A percentile compares a stretch with the other conserved stretches of the same genome.
phyloP scores from a whole-genome alignment of 2,113 vertebrate genomes.

The Cyprinodon tularosa region DNA sequence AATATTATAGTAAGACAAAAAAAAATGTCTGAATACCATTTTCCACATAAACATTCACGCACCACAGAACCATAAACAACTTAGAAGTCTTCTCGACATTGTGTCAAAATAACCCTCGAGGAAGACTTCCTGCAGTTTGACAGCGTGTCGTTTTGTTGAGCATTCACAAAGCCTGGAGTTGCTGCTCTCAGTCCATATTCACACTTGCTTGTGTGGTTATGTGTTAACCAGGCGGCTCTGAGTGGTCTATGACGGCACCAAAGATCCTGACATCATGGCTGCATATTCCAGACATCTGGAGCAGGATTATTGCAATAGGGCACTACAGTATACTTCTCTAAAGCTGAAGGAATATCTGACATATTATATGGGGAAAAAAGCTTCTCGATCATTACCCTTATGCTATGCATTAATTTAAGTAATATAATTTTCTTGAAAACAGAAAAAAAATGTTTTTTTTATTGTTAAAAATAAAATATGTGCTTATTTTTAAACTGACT shows the following conservation, averaged over 20 bases:
- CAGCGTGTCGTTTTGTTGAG: not conserved
- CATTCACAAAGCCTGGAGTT: not conserved
- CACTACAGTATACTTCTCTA: not conserved
- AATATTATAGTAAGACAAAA: not conserved
- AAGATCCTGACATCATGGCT: not conserved
- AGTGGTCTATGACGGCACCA: not conserved
- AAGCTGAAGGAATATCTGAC: not conserved
- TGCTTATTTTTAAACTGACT: not conserved
- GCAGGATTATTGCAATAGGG: not conserved
- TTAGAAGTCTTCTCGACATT: not conserved
- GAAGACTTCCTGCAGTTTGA: slow-evolving; percentile 9
- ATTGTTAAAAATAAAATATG: not conserved
- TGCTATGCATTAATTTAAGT: not conserved
- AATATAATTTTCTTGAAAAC: not conserved
- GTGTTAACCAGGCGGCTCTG: not conserved
- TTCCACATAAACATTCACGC: not conserved
- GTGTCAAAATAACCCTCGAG: not conserved
- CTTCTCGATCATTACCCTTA: not conserved
- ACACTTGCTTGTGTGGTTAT: not conserved
- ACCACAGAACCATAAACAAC: not conserved
- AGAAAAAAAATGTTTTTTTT: not conserved
- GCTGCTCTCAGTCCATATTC: not conserved
- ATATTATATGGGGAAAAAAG: not conserved
- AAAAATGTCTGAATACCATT: not conserved
- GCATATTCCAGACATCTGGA: slow-evolving; percentile 18